Evolutionary conservation across 2,888 invertebrate species (phyloP).

Genomic region (Rutpela maculata): DNA sequence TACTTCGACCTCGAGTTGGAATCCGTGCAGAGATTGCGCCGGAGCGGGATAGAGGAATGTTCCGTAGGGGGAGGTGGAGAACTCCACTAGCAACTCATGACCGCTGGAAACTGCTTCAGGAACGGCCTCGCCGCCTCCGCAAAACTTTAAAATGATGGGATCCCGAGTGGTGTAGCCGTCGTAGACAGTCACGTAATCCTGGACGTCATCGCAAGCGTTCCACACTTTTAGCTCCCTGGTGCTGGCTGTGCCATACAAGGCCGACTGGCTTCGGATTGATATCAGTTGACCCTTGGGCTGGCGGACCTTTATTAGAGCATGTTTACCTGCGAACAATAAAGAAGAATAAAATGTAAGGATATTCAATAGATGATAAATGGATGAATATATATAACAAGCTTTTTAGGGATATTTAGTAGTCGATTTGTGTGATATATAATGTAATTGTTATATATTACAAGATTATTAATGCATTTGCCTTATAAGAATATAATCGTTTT

Average conservation of each 20-base stretch:
- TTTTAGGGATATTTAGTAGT: no score
- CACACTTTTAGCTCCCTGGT: constrained; percentile 79
- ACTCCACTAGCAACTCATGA: constrained; percentile 91
- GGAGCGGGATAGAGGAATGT: constrained; percentile 90
- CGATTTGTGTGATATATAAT: no score
- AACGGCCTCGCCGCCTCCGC: constrained; percentile 91
- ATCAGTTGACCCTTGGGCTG: constrained; percentile 91
- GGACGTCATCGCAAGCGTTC: constrained; percentile 90
- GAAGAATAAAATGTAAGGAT: constrained; percentile 2
- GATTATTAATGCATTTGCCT: no score
- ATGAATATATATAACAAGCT: no score
- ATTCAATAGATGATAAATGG: not conserved
- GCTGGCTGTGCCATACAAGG: constrained; percentile 78
- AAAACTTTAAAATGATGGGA: constrained; percentile 91
- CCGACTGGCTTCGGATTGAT: constrained; percentile 87
- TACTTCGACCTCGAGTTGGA: constrained; percentile 90
- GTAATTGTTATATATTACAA: no score
- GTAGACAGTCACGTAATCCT: constrained; percentile 91
- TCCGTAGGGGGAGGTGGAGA: constrained; percentile 92
- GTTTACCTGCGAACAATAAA: constrained; percentile 80
- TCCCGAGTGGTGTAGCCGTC: constrained; percentile 92
- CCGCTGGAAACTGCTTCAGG: constrained; percentile 92
- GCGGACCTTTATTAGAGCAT: constrained; percentile 89
- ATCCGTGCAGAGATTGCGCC: constrained; percentile 88
- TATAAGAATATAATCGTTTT: no score